Base-by-base conservation (phyloP, 2,888 invertebrate species). In the Heliconius ismenius region DNA sequence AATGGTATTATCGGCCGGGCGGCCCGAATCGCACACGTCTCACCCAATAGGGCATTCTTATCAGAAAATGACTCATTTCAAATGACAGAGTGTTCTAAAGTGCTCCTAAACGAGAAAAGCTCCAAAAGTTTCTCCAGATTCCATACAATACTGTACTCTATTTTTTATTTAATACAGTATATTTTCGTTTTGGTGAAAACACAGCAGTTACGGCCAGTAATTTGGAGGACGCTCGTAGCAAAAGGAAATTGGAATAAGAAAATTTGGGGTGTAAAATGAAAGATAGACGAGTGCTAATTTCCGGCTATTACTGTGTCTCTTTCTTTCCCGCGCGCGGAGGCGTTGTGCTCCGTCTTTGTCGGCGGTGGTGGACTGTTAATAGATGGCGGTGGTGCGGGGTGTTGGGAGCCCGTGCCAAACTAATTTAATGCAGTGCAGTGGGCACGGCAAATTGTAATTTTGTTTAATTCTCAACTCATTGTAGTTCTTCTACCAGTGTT, bases 191-290 rank as follows among this genome's bases (percentile, higher is more conserved):
- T 81, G 67, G 54, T 21, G 28, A 21, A 15, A 26, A 7, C 10
- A 68, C 76, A 79, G 81, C 83, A 84, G 87, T 90, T 91, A 87
- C 81, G 90, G 81, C 87, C 83, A 83, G 84, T 86, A 83, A 88
- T 88, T 89, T 88, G 86, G 87, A 84, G 82, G 81, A 81, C 85
- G 88, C 88, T 90, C 89, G 91, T 90, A 88, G 90, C 88, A 84
- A 91, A 89, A 92, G 95, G 96, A 96, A 96, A 96, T 96, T 96
- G 96, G 96, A 96, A 96, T 96, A 96, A 96, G 96, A 96, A 96
- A 96, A 96, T 96, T 96, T 95, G 95, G 95, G 95, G 95, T 95
- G 96, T 96, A 96, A 96, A 96, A 96, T 96, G 96, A 95, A 96
- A 96, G 96, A 96, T 96, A 96, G 96, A 95, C 95, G 95, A 95